phyloP scores from a whole-genome alignment of 2,113 vertebrate species.

The Gallinago paraguaiae region DNA sequence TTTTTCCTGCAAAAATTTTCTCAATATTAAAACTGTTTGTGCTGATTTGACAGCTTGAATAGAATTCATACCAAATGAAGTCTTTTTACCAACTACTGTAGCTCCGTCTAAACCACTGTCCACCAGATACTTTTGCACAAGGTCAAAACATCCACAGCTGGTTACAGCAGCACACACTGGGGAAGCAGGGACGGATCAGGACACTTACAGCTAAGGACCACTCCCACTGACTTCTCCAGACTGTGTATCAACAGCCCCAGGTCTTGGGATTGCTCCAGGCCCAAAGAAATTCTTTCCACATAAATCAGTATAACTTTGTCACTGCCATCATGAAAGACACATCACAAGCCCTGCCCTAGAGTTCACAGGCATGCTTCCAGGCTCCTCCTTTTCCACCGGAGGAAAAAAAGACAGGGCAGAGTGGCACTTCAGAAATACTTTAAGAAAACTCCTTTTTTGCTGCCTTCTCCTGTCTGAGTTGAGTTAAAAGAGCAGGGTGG shows the following conservation, averaged over 20 bases:
- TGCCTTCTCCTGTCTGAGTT: neutral
- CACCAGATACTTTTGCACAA: conserved; percentile 63
- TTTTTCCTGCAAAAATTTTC: conserved; percentile 31
- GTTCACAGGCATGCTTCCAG: neutral
- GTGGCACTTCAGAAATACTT: neutral
- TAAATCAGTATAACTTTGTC: neutral
- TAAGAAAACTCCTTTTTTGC: neutral
- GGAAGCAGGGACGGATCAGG: conserved; percentile 12
- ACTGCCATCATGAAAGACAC: neutral
- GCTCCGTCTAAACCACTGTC: conserved; percentile 69
- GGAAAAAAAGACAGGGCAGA: neutral
- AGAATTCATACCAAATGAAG: conserved; percentile 65
- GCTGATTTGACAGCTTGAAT: conserved; percentile 48
- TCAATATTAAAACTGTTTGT: neutral
- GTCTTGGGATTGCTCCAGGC: neutral
- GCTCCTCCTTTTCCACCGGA: neutral
- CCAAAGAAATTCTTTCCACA: neutral
- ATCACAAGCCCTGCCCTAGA: neutral
- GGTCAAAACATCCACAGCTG: conserved; percentile 54
- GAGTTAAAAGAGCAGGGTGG: neutral
- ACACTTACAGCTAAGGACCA: neutral
- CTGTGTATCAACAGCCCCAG: neutral
- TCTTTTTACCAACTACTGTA: conserved; percentile 71
- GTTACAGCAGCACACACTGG: conserved; percentile 44
- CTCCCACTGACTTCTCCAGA: neutral